Base-by-base conservation (phyloP, 2,113 vertebrate species). In the Chrysochloris asiatica region DNA sequence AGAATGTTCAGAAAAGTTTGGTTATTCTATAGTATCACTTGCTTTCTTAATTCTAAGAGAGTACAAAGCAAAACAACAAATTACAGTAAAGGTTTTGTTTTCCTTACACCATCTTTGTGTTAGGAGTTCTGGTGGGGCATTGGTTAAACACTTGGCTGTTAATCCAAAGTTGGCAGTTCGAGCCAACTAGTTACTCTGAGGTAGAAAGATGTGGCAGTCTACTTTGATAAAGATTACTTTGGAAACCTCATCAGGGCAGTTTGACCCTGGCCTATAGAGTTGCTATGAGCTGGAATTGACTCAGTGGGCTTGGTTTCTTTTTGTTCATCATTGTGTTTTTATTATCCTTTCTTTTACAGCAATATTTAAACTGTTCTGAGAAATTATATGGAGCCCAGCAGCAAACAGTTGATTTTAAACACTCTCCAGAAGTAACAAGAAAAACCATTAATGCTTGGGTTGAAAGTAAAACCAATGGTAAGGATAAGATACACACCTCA, bases 361-460 rank as follows among this genome's bases (percentile, higher is more conserved):
- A 97, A 97, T 98, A 97, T 88, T 73, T 98, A 94, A 96, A 59
- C n/a, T 97, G 97, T 85, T 97, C 96, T 91, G 95, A 97, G 94
- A 95, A 97, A 84, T 47, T 98, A 16, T 98, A 98, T 89, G 84
- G 86, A 90, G 95, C 98, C 77, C 95, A 96, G 33, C 89, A 97
- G 17, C 94, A 97, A 83, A 52, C 95, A 56, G 97, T 97, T 81
- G 97, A 98, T 94, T 97, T 98, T 96, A 92, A 95, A 56, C 80
- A 92, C 19, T 97, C 98, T 45, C 83, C 95, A 21, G 97, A 98
- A 93, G 96, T 97, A 93, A 93, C 96, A 9, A 97, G 97, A 79
- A 84, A 96, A 56, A 75, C 85, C 43, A 98, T 98, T 80, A 98
- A 98, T 79, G 76, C 97, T 87, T 98, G 98, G 98, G 97, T 98